phyloP scores from a whole-genome alignment of 2,888 invertebrate species.

The Sarcophaga rosellei region DNA sequence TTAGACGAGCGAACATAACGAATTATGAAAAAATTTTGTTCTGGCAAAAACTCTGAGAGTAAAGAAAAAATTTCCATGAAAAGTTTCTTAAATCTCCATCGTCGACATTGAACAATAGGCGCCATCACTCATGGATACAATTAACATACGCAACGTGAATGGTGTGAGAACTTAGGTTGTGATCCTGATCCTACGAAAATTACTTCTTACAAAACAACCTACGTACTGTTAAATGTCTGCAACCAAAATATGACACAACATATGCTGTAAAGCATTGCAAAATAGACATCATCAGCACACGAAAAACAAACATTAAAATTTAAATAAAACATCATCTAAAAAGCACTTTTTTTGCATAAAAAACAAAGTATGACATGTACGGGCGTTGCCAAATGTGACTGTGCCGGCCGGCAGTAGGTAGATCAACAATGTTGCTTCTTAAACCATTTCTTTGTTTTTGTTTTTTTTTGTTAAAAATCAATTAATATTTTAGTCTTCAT shows the following conservation, averaged over 20 bases:
- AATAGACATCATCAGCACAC: background rate
- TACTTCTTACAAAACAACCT: background rate
- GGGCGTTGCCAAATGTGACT: slow-evolving; percentile 44
- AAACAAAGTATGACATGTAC: slow-evolving; percentile 38
- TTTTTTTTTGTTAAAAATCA: slow-evolving; percentile 28
- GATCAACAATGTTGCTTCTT: too few relatives aligned
- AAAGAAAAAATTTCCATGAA: too few relatives aligned
- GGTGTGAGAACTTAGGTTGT: background rate
- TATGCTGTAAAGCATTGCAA: slow-evolving; percentile 15
- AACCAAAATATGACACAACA: slow-evolving; percentile 30
- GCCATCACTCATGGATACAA: too few relatives aligned
- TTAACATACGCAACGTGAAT: too few relatives aligned
- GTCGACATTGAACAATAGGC: too few relatives aligned
- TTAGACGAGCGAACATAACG: too few relatives aligned
- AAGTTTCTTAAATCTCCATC: too few relatives aligned
- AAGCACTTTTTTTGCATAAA: slow-evolving; percentile 34
- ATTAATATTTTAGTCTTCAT: slow-evolving; percentile 53
- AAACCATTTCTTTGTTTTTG: background rate
- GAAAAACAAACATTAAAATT: slow-evolving; percentile 20
- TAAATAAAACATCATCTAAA: slow-evolving; percentile 39
- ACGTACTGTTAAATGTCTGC: background rate
- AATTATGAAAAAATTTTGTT: too few relatives aligned
- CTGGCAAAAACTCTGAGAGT: too few relatives aligned
- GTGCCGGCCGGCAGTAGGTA: background rate
- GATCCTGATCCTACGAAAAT: background rate